Evolutionary conservation across 2,797 vertebrate genomes (phyloP).

Genomic region (Catostomus latipinnis): DNA sequence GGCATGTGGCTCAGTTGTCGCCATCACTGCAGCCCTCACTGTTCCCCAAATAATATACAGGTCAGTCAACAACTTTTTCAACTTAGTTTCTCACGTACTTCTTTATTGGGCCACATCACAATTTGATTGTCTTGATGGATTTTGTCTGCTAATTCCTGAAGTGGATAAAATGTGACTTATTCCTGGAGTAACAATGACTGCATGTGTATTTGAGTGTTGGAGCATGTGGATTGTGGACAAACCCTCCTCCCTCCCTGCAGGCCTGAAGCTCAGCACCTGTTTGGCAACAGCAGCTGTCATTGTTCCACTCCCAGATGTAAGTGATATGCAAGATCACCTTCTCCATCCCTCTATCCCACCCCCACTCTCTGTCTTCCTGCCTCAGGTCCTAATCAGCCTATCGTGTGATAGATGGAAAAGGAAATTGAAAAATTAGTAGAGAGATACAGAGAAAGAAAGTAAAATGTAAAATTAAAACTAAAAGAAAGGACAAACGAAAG

Average conservation of each 20-base stretch:
- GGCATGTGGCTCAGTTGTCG: conserved; percentile 39
- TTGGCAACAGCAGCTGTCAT: conserved; percentile 63
- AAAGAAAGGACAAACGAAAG: conserved; percentile 8
- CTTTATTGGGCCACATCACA: conserved; percentile 5
- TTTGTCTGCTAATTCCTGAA: background rate
- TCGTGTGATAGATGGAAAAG: conserved; percentile 21
- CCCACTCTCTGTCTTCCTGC: conserved; percentile 50
- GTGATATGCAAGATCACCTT: conserved; percentile 62
- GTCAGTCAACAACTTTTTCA: background rate
- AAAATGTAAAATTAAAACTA: background rate
- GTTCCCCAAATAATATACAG: conserved; percentile 41
- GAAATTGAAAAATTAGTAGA: conserved; percentile 1
- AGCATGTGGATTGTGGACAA: conserved; percentile 33
- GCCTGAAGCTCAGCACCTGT: conserved; percentile 64
- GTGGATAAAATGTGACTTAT: background rate
- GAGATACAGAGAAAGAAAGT: background rate
- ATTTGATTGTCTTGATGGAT: background rate
- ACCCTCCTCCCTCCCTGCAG: conserved; percentile 44
- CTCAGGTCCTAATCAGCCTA: conserved; percentile 40
- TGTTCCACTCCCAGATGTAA: conserved; percentile 61
- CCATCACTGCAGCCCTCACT: conserved; percentile 30
- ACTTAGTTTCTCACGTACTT: background rate
- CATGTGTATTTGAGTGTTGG: conserved; percentile 19
- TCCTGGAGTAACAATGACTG: conserved; percentile 40
- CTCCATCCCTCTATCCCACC: conserved; percentile 53